phyloP scores from a whole-genome alignment of 2,113 vertebrate species.

The Pyrgilauda ruficollis region DNA sequence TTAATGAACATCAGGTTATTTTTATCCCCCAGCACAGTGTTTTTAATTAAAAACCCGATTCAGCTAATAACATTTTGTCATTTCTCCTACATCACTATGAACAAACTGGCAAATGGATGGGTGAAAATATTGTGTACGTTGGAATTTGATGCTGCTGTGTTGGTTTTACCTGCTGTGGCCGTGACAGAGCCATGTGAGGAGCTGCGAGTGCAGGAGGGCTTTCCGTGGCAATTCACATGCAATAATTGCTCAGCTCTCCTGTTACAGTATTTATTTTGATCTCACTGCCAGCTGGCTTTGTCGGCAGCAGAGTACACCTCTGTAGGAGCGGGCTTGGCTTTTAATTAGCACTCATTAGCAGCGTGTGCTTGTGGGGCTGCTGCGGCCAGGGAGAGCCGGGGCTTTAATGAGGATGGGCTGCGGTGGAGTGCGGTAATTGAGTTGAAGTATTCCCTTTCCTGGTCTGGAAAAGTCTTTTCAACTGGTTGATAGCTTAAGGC shows the following conservation, averaged over 20 bases:
- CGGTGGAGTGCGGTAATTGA: slow-evolving; percentile 37
- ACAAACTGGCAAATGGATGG: neutral
- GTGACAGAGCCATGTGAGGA: neutral
- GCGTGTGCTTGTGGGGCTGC: neutral
- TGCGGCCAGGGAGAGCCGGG: neutral
- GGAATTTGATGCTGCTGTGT: neutral
- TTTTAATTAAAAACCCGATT: neutral
- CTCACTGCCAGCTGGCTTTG: slow-evolving; percentile 15
- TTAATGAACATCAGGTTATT: neutral
- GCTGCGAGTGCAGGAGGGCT: neutral
- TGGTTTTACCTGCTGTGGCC: neutral
- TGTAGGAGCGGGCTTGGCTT: neutral
- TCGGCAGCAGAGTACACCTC: slow-evolving; percentile 10
- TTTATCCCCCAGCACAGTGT: neutral
- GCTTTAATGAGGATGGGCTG: neutral
- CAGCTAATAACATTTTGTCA: neutral
- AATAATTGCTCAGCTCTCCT: neutral
- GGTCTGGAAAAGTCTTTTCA: slow-evolving; percentile 32
- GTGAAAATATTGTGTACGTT: rapidly evolving
- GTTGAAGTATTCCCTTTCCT: slow-evolving; percentile 41
- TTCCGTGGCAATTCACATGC: neutral
- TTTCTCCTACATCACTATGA: neutral
- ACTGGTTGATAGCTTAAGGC: slow-evolving; percentile 21
- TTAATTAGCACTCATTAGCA: slow-evolving; percentile 56
- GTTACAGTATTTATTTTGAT: slow-evolving; percentile 33